Evolutionary conservation across 2,797 vertebrate species (phyloP).

Genomic region (Danio kyathit): DNA sequence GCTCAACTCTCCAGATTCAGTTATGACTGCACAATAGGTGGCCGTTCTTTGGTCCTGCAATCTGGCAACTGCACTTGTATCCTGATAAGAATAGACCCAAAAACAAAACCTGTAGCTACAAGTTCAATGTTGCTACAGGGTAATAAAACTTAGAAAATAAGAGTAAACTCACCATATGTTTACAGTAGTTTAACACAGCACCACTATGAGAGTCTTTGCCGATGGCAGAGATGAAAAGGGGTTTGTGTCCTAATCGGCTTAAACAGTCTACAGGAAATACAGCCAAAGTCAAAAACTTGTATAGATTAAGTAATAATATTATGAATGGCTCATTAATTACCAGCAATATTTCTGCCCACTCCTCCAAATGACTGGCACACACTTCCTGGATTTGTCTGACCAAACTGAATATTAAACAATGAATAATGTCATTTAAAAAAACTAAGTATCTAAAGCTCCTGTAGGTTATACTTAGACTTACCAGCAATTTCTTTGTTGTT

Average conservation of each 20-base stretch:
- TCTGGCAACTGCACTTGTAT: conserved; percentile 80
- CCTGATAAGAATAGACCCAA: conserved; percentile 68
- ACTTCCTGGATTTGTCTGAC: conserved; percentile 87
- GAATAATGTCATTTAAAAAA: neutral
- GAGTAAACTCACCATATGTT: conserved; percentile 83
- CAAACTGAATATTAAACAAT: conserved; percentile 76
- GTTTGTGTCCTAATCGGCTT: conserved; percentile 81
- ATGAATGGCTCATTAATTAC: conserved; percentile 67
- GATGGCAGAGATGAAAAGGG: conserved; percentile 86
- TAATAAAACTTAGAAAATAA: neutral
- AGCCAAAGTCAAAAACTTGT: conserved; percentile 16
- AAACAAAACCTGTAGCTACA: neutral
- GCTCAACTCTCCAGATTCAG: conserved; percentile 83
- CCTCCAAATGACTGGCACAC: conserved; percentile 88
- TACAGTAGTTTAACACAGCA: conserved; percentile 82
- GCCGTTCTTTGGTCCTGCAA: conserved; percentile 83
- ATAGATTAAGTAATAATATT: neutral
- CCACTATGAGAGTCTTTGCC: conserved; percentile 85
- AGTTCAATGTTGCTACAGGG: neutral
- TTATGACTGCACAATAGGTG: conserved; percentile 87
- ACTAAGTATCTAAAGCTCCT: neutral
- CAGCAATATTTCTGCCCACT: conserved; percentile 91
- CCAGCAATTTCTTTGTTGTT: conserved; percentile 77
- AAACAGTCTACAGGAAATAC: conserved; percentile 80
- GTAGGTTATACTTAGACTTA: conserved; percentile 60